Percentiles rank a stretch among this genome's conserved stretches.
phyloP scores from a whole-genome alignment of 2,113 vertebrate genomes.

The Ptilonorhynchus violaceus region DNA sequence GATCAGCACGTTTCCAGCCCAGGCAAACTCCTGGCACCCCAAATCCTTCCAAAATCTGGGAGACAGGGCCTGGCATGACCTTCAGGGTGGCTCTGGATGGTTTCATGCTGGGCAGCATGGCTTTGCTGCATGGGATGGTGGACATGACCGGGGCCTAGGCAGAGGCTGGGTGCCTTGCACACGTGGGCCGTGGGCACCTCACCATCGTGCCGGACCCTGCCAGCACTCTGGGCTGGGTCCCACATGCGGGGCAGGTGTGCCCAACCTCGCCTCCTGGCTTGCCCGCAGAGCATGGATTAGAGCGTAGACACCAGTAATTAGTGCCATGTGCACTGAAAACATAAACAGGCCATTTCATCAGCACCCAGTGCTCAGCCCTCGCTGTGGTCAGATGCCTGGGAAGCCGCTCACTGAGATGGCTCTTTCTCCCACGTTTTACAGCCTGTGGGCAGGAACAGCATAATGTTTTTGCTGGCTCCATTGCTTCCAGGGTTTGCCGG shows the following conservation, averaged over 20 bases:
- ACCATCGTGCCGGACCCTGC: fast-evolving
- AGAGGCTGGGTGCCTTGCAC: neutral
- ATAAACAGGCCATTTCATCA: conserved; percentile 37
- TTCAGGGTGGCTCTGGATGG: neutral
- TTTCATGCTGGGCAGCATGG: neutral
- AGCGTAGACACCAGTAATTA: conserved; percentile 23
- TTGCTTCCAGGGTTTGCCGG: neutral
- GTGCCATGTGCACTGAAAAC: conserved; percentile 12
- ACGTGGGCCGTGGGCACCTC: fast-evolving
- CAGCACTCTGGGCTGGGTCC: neutral
- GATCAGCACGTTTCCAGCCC: neutral
- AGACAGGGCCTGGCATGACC: neutral
- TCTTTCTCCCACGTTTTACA: neutral
- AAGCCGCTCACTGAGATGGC: neutral
- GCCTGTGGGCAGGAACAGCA: neutral
- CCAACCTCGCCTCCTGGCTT: conserved; percentile 14
- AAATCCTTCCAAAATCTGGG: neutral
- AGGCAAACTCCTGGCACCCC: neutral
- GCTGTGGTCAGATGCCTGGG: neutral
- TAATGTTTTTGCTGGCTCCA: neutral
- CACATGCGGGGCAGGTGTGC: neutral
- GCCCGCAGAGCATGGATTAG: conserved; percentile 24
- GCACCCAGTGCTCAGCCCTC: neutral
- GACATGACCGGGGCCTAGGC: fast-evolving
- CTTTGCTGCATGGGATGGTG: fast-evolving